Conservation (phyloP, 1,140 invertebrate genomes). For the Nixonia krombeini region DNA sequence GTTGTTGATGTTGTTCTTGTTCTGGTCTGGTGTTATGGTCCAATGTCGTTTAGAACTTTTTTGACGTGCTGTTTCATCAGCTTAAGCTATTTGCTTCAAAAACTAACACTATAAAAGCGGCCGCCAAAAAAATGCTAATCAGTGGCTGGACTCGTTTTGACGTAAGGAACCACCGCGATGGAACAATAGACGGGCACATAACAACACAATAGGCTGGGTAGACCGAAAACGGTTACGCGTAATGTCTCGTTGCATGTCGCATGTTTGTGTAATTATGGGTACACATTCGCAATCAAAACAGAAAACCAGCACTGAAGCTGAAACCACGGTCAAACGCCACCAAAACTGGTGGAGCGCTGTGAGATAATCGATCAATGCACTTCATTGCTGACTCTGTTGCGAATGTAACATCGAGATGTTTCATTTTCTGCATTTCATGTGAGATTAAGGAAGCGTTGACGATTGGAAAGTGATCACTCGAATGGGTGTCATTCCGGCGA, state of each 20-base stretch:
- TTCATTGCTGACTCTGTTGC: not conserved
- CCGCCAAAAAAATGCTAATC: conserved; percentile 16
- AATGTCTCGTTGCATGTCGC: conserved; percentile 16
- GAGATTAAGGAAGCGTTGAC: not conserved
- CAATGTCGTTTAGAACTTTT: conserved; percentile 26
- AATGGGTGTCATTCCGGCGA: too few relatives aligned
- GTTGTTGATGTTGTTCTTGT: conserved; percentile 24
- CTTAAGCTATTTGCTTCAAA: too few relatives aligned
- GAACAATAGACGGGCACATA: conserved; percentile 68
- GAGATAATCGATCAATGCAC: too few relatives aligned
- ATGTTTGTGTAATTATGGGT: conserved; percentile 7
- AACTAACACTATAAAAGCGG: conserved; percentile 4
- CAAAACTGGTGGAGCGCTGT: too few relatives aligned
- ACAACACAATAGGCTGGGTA: conserved; percentile 50
- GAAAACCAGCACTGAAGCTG: conserved; percentile 26
- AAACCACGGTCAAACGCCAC: conserved; percentile 21
- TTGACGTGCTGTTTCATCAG: too few relatives aligned
- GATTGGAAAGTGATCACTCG: conserved; percentile 17
- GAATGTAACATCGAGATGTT: not conserved
- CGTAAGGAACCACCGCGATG: conserved; percentile 41
- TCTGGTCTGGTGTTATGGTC: conserved; percentile 34
- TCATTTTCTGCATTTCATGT: not conserved
- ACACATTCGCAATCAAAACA: conserved; percentile 10
- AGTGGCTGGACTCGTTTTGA: conserved; percentile 62
- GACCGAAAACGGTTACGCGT: not conserved